Evolutionary conservation across 92 coral and sea anemone genomes (phyloP).

Genomic region (Pocillopora grandis): DNA sequence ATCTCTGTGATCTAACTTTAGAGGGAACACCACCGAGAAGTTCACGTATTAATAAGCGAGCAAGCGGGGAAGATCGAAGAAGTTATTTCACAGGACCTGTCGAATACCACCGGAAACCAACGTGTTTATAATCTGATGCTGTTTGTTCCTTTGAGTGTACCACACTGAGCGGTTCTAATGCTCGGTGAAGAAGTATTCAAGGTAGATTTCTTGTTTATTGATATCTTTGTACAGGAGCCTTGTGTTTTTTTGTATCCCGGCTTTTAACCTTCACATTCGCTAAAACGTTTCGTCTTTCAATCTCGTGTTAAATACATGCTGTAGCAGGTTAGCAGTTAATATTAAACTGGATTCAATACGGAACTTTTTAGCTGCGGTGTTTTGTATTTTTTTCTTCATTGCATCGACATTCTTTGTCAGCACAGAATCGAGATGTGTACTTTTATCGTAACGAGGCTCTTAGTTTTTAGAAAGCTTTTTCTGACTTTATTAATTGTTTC

Average conservation of each 20-base stretch:
- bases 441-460: background rate
- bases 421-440: background rate
- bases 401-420: background rate
- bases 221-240: background rate
- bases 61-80: conserved; percentile 1
- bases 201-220: conserved; percentile 2
- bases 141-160: background rate
- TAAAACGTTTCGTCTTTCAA: background rate
- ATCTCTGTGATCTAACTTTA: conserved; percentile 17
- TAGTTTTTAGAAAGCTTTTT: background rate
- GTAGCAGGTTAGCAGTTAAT: background rate
- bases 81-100: background rate
- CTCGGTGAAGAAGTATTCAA: conserved; percentile 11
- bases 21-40: background rate
- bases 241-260: background rate
- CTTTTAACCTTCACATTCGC: background rate
- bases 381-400: background rate
- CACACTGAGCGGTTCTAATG: conserved; percentile 9
- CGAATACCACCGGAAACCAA: conserved; percentile 33
- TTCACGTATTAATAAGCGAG: conserved; percentile 6
- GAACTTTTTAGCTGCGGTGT: background rate
- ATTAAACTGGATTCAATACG: background rate
- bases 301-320: background rate
- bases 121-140: conserved; percentile 29
- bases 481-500: background rate